phyloP scores from a whole-genome alignment of 2,797 vertebrate species.

The Macropus fuliginosus region DNA sequence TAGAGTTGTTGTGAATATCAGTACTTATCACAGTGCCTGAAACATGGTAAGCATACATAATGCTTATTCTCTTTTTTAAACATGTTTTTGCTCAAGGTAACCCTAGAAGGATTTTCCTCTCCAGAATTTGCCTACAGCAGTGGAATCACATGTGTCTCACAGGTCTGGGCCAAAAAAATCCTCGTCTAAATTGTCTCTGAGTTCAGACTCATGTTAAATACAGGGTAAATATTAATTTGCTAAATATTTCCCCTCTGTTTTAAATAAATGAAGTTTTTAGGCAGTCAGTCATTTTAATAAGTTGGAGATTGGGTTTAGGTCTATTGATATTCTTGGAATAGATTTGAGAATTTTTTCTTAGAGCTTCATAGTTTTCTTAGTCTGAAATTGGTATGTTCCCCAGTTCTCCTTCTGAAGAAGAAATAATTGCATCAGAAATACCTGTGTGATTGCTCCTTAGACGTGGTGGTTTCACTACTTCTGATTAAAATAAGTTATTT shows the following conservation, averaged over 20 bases:
- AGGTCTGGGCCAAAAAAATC: background rate
- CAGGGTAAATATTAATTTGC: background rate
- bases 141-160: background rate
- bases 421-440: background rate
- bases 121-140: background rate
- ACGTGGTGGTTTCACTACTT: conserved; percentile 1
- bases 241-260: background rate
- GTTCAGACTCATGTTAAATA: background rate
- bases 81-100: background rate
- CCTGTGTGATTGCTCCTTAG: background rate
- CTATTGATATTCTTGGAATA: background rate
- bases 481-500: conserved; percentile 23
- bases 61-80: background rate
- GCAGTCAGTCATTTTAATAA: background rate
- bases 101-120: background rate
- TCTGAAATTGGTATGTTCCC: background rate
- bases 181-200: background rate
- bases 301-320: background rate
- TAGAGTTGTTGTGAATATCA: background rate
- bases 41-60: background rate
- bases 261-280: background rate
- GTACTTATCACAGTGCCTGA: background rate
- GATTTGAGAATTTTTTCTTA: background rate
- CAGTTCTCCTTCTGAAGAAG: background rate
- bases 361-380: background rate